Percentiles rank a stretch among this genome's conserved stretches.
Conservation (phyloP, 2,797 vertebrate species). For the Adelosebastes latens region DNA sequence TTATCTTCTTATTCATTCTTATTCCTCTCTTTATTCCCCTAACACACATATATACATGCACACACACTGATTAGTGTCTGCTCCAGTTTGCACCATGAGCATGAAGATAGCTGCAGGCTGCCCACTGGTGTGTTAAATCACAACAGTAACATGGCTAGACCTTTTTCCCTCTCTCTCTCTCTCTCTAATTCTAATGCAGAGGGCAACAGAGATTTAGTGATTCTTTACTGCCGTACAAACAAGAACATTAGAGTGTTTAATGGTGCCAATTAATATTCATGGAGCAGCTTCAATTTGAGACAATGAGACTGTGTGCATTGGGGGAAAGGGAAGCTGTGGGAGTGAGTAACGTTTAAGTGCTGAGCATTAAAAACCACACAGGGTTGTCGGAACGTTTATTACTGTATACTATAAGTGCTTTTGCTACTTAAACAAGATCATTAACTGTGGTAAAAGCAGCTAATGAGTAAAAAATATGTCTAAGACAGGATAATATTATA, state of each 20-base stretch:
- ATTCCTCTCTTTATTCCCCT: not conserved
- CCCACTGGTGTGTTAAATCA: not conserved
- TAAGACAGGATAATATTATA: not conserved
- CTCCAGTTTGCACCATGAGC: slow-evolving; percentile 19
- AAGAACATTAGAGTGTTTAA: slow-evolving; percentile 35
- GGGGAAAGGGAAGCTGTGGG: not conserved
- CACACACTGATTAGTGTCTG: slow-evolving; percentile 14
- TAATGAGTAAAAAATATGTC: not conserved
- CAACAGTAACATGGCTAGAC: not conserved
- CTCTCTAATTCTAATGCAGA: not conserved
- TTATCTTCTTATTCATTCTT: not conserved
- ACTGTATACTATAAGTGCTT: not conserved
- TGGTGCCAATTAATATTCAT: slow-evolving; percentile 12
- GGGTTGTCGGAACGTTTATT: not conserved
- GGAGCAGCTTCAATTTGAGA: slow-evolving; percentile 3
- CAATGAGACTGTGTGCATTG: slow-evolving; percentile 13
- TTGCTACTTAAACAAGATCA: not conserved
- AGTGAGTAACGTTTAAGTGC: slow-evolving; percentile 16
- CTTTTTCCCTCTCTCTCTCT: not conserved
- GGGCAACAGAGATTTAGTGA: not conserved
- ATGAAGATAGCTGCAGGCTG: slow-evolving; percentile 5
- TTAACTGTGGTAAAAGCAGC: not conserved
- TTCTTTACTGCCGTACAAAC: slow-evolving; percentile 21
- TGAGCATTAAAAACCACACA: slow-evolving; percentile 1
- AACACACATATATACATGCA: not conserved